Evolutionary conservation across 2,113 vertebrate species (phyloP), one percentile per base, ranked within the genome.

Genomic region (Scomber japonicus): DNA sequence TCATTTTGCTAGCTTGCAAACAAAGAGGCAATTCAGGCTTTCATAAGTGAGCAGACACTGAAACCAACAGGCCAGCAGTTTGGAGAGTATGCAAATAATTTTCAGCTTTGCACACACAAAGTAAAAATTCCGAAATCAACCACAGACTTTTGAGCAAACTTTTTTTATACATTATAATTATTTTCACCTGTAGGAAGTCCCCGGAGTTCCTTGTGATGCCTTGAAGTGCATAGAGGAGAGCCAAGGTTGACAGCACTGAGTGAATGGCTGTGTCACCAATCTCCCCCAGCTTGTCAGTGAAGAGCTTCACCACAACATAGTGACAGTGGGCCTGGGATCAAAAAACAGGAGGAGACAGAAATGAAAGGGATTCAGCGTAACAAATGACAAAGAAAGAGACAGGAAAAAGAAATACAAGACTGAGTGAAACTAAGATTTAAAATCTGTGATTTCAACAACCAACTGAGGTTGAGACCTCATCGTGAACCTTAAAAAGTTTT

Each of bases 241-340:
- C 98, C 62, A 99, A 90, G 0, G 93, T 93, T 21, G 91, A 96
- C 78, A 99, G 63, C 35, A 96, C 96, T 0, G 96, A 91, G 24
- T 95, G 92, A 14, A 97, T 82, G 0, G 93, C 92, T 0, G 93
- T 85, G 11, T 98, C 96, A 0, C 89, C 64, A 17, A 97, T 76
- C 85, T 96, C 95, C 0, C 85, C 86, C 64, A 99, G 93, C 90
- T 96, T 97, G 17, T 96, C 96, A 55, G 94, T 78, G 66, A 99
- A 99, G 40, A 98, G 93, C 92, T 98, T 98, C 80, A 98, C 97
- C 3, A 96, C 88, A 84, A 99, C 96, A 4, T 97, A 99, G 92
- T 99, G 97, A 90, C 97, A 99, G 86, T 99, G 98, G 4, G 97
- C 97, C 98, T 99, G 65, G 9, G 63, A 7, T 78, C 11, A 31